Evolutionary conservation across 2,113 vertebrate genomes (phyloP).

Genomic region (Osmerus mordax): DNA sequence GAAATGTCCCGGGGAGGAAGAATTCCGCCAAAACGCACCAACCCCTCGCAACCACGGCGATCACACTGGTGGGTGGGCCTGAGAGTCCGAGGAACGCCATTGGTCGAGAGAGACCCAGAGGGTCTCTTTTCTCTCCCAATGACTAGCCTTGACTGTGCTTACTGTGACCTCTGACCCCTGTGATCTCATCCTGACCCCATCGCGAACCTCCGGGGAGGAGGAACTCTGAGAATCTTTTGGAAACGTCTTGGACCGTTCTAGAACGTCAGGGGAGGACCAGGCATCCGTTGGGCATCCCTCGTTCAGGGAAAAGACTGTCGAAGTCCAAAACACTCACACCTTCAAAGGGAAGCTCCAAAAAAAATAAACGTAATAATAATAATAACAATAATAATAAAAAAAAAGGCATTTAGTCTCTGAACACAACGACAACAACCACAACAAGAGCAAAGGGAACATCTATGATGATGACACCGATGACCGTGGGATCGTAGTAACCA

Average conservation of each 20-base stretch:
- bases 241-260: conserved; percentile 6
- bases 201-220: neutral
- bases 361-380: neutral
- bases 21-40: neutral
- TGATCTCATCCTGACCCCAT: neutral
- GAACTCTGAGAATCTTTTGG: no score
- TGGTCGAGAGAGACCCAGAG: conserved; percentile 11
- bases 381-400: conserved; percentile 35
- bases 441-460: conserved; percentile 44
- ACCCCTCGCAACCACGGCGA: no score
- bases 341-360: conserved; percentile 18
- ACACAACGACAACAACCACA: conserved; percentile 48
- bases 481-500: conserved; percentile 42
- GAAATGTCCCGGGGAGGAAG: conserved; percentile 3
- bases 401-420: conserved; percentile 44
- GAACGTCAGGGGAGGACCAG: neutral
- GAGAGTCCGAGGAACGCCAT: neutral
- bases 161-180: neutral
- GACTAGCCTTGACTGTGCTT: neutral
- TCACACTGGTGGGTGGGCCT: neutral
- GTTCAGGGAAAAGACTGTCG: neutral
- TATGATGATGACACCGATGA: conserved; percentile 48
- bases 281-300: neutral
- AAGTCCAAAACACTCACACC: neutral
- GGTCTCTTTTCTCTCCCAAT: conserved; percentile 13